Percentiles rank a stretch among this genome's conserved stretches.
These are phyloP conservation scores for Stegana nigrithorax DNA, from an alignment of 2,888 invertebrate species.

Conservation along the genomic window DNA sequence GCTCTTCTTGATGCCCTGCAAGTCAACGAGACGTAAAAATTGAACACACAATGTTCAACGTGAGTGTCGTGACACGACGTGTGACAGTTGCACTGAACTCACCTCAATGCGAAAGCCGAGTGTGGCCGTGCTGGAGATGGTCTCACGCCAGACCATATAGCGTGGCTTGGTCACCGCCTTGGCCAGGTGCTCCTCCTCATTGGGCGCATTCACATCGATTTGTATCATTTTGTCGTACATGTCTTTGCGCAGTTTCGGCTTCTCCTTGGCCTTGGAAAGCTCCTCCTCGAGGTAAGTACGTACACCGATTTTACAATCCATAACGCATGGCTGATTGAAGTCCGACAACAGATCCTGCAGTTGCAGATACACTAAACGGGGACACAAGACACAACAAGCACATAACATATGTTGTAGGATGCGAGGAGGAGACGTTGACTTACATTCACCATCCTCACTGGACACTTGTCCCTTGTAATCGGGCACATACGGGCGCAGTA, in stretches of 20 bases:
- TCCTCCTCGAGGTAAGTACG: constrained; percentile 95
- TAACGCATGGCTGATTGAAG: constrained; percentile 92
- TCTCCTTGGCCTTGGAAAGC: constrained; percentile 93
- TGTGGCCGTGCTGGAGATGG: constrained; percentile 96
- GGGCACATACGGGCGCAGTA: constrained; percentile 89
- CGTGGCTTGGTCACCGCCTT: constrained; percentile 95
- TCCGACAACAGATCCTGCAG: constrained; percentile 92
- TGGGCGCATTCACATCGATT: constrained; percentile 89
- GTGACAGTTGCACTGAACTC: constrained; percentile 2
- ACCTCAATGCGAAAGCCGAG: constrained; percentile 94
- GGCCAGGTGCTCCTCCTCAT: constrained; percentile 87
- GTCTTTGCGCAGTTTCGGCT: constrained; percentile 91
- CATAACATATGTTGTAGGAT: constrained; percentile 64
- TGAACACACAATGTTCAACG: background rate
- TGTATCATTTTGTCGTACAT: constrained; percentile 99
- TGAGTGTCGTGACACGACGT: background rate
- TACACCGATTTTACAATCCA: constrained; percentile 97
- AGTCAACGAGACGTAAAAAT: background rate
- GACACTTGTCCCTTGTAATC: constrained; percentile 91
- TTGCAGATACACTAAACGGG: constrained; percentile 80
- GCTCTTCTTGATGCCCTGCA: constrained; percentile 83
- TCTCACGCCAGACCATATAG: constrained; percentile 96
- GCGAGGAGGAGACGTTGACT: too few species aligned
- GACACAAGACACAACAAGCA: background rate
- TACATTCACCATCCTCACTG: constrained; percentile 83